Evolutionary conservation across 1,140 invertebrate species (phyloP), one percentile per base, ranked within the genome.

Genomic region (Drosophila ficusphila): DNA sequence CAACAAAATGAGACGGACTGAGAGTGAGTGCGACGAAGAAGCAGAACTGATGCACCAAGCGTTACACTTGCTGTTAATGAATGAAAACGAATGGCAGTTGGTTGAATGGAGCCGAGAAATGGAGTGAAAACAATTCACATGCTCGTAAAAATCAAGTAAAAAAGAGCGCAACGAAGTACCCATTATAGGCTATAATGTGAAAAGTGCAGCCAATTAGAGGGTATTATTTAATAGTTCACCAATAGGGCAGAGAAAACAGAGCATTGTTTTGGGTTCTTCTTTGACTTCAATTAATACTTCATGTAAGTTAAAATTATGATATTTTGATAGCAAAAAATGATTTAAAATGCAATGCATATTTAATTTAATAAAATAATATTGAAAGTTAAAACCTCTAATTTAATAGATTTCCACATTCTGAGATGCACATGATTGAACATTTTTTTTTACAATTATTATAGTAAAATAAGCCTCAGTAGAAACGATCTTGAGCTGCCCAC

Each of bases 101-200:
- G 29, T 46, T 64, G 60, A 47, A 64, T 46, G 56, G 56, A 64
- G 56, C 18, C 39, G 39, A 16, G 54, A 64, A 64, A 61, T 64
- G 60, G 56, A 64, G 60, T 64, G 56, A 61, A 64, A 64, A 61
- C 60, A 46, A 64, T 64, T 36, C 23, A 64, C 34, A n/a, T n/a
- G 4, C 9, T 7, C 38, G 14, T 54, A 36, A 54, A 36, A 12
- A 31, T 14, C 14, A 5, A 16, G 14, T 34, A 12, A 9, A 4
- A 46, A 11, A 14, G 12, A 46, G 23, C 23, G n/a, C 12, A 27
- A 9, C 23, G 14, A 46, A 46, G 23, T 46, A 16, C 12, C 2
- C 12, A 25, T 58, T 54, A 34, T 27, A 8, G 14, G 11, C 19
- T 52, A 34, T 34, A 18, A 7, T 1, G 16, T 34, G 14, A 12